These are phyloP conservation scores for Drosophila mayri DNA, from an alignment of 1,140 invertebrate genomes.

Conservation along the genomic window DNA sequence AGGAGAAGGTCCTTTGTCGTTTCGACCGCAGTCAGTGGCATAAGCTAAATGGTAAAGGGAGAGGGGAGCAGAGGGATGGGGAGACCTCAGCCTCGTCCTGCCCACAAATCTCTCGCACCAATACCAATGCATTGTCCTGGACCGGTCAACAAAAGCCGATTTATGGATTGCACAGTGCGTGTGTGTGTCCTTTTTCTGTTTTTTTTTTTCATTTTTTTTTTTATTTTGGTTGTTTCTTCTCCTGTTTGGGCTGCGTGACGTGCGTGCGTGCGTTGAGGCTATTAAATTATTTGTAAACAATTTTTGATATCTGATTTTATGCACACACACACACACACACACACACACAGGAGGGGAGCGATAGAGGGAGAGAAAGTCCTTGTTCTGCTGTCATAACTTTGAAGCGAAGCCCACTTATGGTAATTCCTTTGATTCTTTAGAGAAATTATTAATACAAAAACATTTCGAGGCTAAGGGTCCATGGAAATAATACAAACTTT, in stretches of 20 bases:
- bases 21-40: constrained; percentile 37
- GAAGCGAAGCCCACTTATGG: constrained; percentile 25
- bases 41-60: constrained; percentile 21
- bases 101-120: constrained; percentile 55
- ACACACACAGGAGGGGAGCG: too few relatives aligned
- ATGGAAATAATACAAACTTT: neutral
- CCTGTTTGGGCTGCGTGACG: constrained; percentile 47
- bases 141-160: constrained; percentile 58
- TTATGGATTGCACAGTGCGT: constrained; percentile 46
- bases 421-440: neutral
- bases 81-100: neutral
- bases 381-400: constrained; percentile 60
- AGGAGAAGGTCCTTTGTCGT: constrained; percentile 49
- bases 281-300: constrained; percentile 84
- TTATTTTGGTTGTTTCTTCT: neutral
- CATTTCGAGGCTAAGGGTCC: neutral
- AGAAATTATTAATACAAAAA: neutral
- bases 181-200: constrained; percentile 1
- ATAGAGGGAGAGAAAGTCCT: neutral
- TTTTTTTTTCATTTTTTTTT: neutral
- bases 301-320: constrained; percentile 84
- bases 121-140: constrained; percentile 54
- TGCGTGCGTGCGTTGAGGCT: constrained; percentile 74
- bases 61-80: neutral
- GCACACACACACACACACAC: constrained; percentile 50